Percentiles rank a stretch among this genome's conserved stretches.
Evolutionary conservation across 2,797 vertebrate genomes (phyloP).

Genomic region (Pachyuromys duprasi): DNA sequence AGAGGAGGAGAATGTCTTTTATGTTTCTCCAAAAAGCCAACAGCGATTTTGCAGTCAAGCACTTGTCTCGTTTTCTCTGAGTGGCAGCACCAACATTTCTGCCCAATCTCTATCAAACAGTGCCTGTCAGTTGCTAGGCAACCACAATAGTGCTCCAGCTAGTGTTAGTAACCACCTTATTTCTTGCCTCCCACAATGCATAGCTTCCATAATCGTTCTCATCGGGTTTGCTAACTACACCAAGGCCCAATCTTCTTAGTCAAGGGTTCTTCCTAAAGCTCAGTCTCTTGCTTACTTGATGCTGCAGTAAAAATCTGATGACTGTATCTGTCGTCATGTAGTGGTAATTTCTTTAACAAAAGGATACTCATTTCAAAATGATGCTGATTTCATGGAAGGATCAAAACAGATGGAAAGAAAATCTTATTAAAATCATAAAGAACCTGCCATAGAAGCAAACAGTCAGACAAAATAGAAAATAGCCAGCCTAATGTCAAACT

Average conservation of each 20-base stretch:
- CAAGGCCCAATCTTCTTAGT: constrained; percentile 2
- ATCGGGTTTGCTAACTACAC: constrained; percentile 46
- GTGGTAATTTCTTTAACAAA: constrained; percentile 60
- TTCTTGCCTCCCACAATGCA: constrained; percentile 68
- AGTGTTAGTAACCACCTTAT: constrained; percentile 20
- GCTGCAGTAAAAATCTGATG: constrained; percentile 48
- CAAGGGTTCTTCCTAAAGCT: constrained; percentile 38
- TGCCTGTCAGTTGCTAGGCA: constrained; percentile 76
- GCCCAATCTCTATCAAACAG: constrained; percentile 17
- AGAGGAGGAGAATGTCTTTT: background rate
- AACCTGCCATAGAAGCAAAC: constrained; percentile 34
- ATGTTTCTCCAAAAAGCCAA: constrained; percentile 38
- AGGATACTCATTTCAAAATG: constrained; percentile 48
- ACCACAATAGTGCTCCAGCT: constrained; percentile 4
- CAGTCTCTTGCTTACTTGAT: constrained; percentile 5
- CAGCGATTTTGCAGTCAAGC: constrained; percentile 18
- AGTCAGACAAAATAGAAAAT: constrained; percentile 49
- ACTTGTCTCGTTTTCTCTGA: constrained; percentile 52
- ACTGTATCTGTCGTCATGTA: constrained; percentile 39
- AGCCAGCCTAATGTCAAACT: background rate
- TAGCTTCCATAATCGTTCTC: constrained; percentile 60
- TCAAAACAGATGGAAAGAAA: constrained; percentile 36
- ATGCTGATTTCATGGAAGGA: constrained; percentile 47
- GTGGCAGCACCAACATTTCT: constrained; percentile 68
- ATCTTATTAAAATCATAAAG: constrained; percentile 66